Conservation (phyloP, 2,113 vertebrate species). For the Myotis lucifugus region DNA sequence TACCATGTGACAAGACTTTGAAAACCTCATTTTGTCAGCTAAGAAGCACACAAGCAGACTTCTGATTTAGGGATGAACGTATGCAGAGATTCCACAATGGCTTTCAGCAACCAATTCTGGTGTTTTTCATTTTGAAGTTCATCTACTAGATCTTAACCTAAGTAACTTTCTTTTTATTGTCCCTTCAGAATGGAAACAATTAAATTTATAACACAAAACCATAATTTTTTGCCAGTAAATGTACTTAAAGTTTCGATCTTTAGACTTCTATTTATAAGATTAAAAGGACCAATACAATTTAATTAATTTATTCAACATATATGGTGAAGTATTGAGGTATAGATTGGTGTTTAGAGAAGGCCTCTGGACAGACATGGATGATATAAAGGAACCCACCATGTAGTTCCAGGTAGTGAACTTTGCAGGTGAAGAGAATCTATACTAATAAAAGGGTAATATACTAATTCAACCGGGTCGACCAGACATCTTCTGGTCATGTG, state of each 20-base stretch:
- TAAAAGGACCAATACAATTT: background rate
- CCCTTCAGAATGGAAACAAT: background rate
- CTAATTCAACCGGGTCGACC: too few relatives aligned
- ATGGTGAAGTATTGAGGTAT: background rate
- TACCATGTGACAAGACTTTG: background rate
- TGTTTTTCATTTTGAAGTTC: background rate
- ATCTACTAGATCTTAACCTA: background rate
- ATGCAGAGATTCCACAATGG: background rate
- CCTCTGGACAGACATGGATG: background rate
- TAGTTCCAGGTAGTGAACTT: background rate
- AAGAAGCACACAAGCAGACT: background rate
- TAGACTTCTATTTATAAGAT: background rate
- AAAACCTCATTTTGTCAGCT: background rate
- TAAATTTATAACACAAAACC: background rate
- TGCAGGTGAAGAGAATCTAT: background rate
- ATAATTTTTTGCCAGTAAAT: background rate
- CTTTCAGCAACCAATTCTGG: background rate
- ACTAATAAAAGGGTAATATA: too few relatives aligned
- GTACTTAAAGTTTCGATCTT: background rate
- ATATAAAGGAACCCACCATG: rapidly evolving
- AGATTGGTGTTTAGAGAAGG: background rate
- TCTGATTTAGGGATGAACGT: background rate
- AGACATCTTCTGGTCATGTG: too few relatives aligned
- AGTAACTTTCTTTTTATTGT: background rate
- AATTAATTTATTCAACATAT: background rate